Base-by-base conservation (phyloP, 2,888 invertebrate species). In the Agrotis exclamationis region DNA sequence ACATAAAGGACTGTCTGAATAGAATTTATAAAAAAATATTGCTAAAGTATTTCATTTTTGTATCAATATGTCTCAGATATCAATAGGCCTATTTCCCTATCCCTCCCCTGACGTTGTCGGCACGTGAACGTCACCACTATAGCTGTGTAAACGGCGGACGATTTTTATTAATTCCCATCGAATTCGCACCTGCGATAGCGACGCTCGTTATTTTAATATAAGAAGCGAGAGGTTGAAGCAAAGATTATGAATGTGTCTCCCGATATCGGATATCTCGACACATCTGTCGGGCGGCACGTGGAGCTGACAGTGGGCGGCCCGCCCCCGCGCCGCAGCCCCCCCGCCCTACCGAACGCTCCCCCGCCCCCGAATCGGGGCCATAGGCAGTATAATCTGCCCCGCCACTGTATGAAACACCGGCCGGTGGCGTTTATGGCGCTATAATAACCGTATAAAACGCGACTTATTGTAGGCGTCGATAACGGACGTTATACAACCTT, bases 371-470 rank as follows among this genome's bases (percentile, higher is more conserved):
- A 88, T 89, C 90, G 92, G 91, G 91, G 91, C 92, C 91, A 89
- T 91, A 91, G 92, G 93, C 93, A 92, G 94, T 93, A 95, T 95
- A 95, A 95, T 94, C 94, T 94, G 95, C 93, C 93, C 91, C 91
- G 92, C 93, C 91, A 95, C 93, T 95, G 94, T 95, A 96, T 96
- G 95, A 95, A 95, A 95, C 94, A 95, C 93, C 93, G 95, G 92
- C 96, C 95, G 95, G 95, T 95, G 95, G 93, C 94, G 93, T 95
- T 96, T 96, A 96, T 95, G 93, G 93, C 91, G 93, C 95, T 95
- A 96, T 96, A 96, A 96, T 96, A 96, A 95, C 95, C 95, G 91
- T 96, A 96, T 96, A 96, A 96, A 96, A 96, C 92, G 93, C 94
- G 95, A 96, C 95, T 96, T 96, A 95, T 96, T 96, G 95, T 95